A percentile compares a stretch with the other conserved stretches of the same genome.
phyloP scores from a whole-genome alignment of 2,888 invertebrate species.

The Drosophila eohydei region DNA sequence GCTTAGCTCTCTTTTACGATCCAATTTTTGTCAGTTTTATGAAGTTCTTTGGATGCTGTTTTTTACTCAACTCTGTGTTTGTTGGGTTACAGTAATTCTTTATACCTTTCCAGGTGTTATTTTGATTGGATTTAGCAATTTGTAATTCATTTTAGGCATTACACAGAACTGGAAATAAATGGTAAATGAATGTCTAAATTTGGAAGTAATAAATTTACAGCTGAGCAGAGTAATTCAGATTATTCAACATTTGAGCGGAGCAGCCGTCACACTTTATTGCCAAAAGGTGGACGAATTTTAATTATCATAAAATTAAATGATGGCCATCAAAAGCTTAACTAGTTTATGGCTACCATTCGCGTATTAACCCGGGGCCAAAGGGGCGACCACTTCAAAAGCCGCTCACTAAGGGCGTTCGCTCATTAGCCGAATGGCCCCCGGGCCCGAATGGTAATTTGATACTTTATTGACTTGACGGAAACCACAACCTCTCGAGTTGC shows the following conservation, averaged over 20 bases:
- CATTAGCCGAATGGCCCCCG: conserved; percentile 53
- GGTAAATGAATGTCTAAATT: neutral
- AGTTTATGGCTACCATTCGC: conserved; percentile 16
- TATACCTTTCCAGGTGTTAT: neutral
- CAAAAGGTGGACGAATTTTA: conserved; percentile 26
- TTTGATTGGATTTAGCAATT: neutral
- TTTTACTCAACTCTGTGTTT: neutral
- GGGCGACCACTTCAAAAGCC: conserved; percentile 48
- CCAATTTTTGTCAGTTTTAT: too few relatives aligned
- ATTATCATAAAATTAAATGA: conserved; percentile 37
- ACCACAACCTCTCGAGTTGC: conserved; percentile 16
- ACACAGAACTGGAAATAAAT: neutral
- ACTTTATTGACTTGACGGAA: conserved; percentile 46
- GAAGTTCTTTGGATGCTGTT: too few relatives aligned
- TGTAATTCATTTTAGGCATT: neutral
- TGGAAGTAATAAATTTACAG: neutral
- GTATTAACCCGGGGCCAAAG: conserved; percentile 3
- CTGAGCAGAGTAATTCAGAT: neutral
- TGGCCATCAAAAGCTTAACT: conserved; percentile 1
- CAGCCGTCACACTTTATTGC: conserved; percentile 4
- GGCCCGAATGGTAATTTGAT: conserved; percentile 67
- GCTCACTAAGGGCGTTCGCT: conserved; percentile 44
- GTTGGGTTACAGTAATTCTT: neutral
- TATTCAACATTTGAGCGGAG: neutral
- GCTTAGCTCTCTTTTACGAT: neutral